These are phyloP conservation scores for Oxytorus armatus DNA, from an alignment of 2,888 invertebrate genomes.

Conservation along the genomic window DNA sequence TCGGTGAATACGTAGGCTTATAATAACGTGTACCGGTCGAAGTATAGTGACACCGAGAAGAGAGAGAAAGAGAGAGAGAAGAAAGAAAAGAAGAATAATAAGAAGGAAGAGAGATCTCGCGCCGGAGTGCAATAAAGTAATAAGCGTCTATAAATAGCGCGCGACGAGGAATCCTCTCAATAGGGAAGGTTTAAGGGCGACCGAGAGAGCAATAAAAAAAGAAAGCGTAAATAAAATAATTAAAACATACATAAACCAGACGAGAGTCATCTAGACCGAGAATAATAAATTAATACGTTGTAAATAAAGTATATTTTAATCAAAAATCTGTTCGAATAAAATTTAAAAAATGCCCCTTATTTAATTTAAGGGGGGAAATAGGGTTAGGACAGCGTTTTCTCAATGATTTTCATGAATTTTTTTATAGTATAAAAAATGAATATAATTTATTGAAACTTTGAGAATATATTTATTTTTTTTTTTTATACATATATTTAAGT, in stretches of 20 bases:
- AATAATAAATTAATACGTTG: neutral
- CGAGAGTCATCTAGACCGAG: neutral
- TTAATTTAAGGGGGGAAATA: no score
- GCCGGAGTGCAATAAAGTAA: conserved; percentile 81
- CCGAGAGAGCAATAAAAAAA: conserved; percentile 29
- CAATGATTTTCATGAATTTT: no score
- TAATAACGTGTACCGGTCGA: conserved; percentile 26
- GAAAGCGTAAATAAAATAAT: conserved; percentile 2
- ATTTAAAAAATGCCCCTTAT: no score
- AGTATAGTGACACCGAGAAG: no score
- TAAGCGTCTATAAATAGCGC: conserved; percentile 80
- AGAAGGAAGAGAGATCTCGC: conserved; percentile 38
- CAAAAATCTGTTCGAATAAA: no score
- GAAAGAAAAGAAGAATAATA: neutral
- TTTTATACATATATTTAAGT: no score
- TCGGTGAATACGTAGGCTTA: conserved; percentile 53
- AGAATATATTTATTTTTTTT: no score
- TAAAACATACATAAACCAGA: conserved; percentile 15
- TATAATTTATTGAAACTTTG: no score
- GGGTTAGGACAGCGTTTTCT: no score
- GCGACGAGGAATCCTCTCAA: conserved; percentile 45
- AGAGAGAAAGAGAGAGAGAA: conserved; percentile 21
- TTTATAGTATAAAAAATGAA: no score
- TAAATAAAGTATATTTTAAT: neutral
- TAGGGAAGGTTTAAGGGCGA: conserved; percentile 35